Evolutionary conservation across 1,140 invertebrate genomes (phyloP).

Genomic region (Zaprionus inermis): DNA sequence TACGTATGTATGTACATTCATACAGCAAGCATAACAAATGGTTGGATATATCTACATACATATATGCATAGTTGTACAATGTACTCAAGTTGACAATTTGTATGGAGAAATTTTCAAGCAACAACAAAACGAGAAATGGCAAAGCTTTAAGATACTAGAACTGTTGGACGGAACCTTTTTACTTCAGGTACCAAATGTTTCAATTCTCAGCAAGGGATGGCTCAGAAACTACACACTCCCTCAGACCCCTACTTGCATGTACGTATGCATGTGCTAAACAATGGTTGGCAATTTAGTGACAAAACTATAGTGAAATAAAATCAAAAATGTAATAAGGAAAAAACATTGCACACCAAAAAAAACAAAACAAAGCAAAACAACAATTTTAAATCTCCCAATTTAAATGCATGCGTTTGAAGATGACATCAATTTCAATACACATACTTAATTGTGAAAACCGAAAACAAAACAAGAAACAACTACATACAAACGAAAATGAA

Average conservation of each 20-base stretch:
- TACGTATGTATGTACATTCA: slow-evolving; percentile 25
- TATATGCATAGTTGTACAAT: not conserved
- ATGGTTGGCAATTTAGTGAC: slow-evolving; percentile 33
- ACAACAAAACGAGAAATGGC: slow-evolving; percentile 73
- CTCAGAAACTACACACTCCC: slow-evolving; percentile 28
- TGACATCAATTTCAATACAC: slow-evolving; percentile 61
- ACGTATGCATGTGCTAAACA: slow-evolving; percentile 34
- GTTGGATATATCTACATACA: slow-evolving; percentile 35
- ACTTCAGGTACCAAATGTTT: slow-evolving; percentile 36
- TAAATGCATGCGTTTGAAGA: slow-evolving; percentile 51
- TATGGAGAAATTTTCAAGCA: slow-evolving; percentile 59
- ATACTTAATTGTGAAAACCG: slow-evolving; percentile 53
- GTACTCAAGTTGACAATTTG: slow-evolving; percentile 46
- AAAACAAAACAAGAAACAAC: slow-evolving; percentile 37
- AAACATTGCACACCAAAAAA: slow-evolving; percentile 10
- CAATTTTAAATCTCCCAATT: slow-evolving; percentile 54
- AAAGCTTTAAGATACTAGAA: slow-evolving; percentile 79
- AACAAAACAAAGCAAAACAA: slow-evolving; percentile 37
- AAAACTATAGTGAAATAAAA: slow-evolving; percentile 42
- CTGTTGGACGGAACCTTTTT: slow-evolving; percentile 64
- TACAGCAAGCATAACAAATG: slow-evolving; percentile 28
- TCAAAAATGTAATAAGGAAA: slow-evolving; percentile 49
- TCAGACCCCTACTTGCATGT: slow-evolving; percentile 14
- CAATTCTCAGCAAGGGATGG: slow-evolving; percentile 49
- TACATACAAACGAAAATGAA: slow-evolving; percentile 34